These are phyloP conservation scores for Leistus spinibarbis DNA, from an alignment of 2,888 invertebrate species.

Conservation along the genomic window DNA sequence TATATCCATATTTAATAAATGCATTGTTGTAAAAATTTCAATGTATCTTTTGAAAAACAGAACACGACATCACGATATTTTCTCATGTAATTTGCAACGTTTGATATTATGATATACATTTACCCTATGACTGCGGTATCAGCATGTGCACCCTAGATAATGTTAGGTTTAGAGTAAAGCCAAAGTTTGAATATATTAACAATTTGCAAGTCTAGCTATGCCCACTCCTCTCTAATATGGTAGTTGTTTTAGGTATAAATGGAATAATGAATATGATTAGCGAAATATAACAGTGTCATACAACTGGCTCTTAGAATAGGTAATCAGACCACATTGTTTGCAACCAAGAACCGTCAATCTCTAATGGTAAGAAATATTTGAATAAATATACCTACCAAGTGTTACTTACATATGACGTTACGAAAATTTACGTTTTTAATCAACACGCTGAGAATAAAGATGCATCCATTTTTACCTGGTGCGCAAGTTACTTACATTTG, in stretches of 20 bases:
- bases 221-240: too few relatives aligned
- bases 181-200: too few relatives aligned
- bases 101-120: too few relatives aligned
- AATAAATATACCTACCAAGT: conserved; percentile 65
- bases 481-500: conserved; percentile 63
- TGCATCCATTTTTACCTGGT: conserved; percentile 59
- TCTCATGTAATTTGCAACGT: too few relatives aligned
- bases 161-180: too few relatives aligned
- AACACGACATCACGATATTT: too few relatives aligned
- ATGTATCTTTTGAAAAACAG: too few relatives aligned
- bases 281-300: not conserved
- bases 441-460: conserved; percentile 37
- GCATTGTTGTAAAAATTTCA: too few relatives aligned
- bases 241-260: not conserved
- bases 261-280: not conserved
- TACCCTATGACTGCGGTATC: too few relatives aligned
- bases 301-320: not conserved
- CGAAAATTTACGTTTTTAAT: conserved; percentile 45
- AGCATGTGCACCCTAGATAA: too few relatives aligned
- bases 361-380: conserved; percentile 27
- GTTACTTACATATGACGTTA: conserved; percentile 60
- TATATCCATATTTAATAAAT: too few relatives aligned
- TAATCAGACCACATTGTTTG: not conserved
- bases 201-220: too few relatives aligned
- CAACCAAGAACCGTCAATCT: conserved; percentile 16